phyloP scores from a whole-genome alignment of 2,797 vertebrate species.

The Eupleurogrammus muticus region DNA sequence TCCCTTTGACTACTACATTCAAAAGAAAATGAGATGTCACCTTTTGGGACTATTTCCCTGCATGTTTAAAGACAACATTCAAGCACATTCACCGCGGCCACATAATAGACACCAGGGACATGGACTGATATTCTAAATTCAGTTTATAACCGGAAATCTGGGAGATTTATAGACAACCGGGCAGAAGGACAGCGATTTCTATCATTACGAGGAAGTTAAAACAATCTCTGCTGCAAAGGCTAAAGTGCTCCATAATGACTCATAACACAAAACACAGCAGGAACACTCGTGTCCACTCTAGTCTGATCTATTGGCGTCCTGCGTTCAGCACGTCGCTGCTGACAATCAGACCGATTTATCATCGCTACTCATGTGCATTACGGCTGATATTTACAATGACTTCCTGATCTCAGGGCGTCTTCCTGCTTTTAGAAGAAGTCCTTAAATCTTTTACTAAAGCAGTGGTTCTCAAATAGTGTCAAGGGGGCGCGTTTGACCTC shows the following conservation, averaged over 20 bases:
- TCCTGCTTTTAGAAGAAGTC: no score
- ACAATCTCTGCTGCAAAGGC: not conserved
- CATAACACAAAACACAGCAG: not conserved
- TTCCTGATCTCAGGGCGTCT: no score
- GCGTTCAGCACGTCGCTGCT: not conserved
- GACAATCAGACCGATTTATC: not conserved
- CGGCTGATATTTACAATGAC: not conserved
- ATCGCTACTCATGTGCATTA: not conserved
- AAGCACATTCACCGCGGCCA: not conserved
- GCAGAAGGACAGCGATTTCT: not conserved
- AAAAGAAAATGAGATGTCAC: not conserved
- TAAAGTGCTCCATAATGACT: constrained; percentile 1
- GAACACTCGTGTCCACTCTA: not conserved
- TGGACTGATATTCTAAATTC: not conserved
- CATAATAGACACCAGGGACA: no score
- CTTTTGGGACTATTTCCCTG: not conserved
- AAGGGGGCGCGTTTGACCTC: no score
- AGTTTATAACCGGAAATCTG: not conserved
- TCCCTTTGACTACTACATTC: no score
- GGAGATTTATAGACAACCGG: not conserved
- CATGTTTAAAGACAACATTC: not conserved
- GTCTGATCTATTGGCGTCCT: not conserved
- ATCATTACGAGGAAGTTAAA: not conserved
- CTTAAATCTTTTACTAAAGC: no score
- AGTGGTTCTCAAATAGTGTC: no score